Percentiles rank a stretch among this genome's conserved stretches.
These are phyloP conservation scores for Dasyprocta punctata DNA, from an alignment of 2,113 vertebrate species.

Conservation along the genomic window DNA sequence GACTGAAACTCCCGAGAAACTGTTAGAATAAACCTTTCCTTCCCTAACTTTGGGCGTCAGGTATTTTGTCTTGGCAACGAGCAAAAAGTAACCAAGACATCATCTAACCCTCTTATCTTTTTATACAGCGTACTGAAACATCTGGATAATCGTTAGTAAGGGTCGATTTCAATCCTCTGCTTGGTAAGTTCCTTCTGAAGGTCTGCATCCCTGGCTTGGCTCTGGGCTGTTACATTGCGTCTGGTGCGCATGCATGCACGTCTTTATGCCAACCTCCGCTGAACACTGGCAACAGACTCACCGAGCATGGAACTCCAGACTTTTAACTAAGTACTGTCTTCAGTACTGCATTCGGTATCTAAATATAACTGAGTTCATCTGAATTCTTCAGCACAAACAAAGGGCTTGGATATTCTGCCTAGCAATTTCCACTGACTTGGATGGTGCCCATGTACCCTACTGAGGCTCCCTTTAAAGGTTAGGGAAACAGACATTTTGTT, in stretches of 20 bases:
- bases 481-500: background rate
- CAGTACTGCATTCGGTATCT: background rate
- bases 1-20: too few species aligned
- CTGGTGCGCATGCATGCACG: rapidly evolving
- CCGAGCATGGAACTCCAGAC: background rate
- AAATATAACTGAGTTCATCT: background rate
- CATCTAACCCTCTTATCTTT: background rate
- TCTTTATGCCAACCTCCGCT: background rate
- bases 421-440: background rate
- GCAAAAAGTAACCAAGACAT: too few species aligned
- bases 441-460: background rate
- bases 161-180: background rate
- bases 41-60: too few species aligned
- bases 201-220: background rate
- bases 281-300: background rate
- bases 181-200: background rate
- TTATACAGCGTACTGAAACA: background rate
- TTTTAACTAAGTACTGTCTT: background rate
- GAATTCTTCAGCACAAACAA: background rate
- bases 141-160: background rate
- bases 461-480: background rate
- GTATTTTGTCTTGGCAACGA: too few species aligned
- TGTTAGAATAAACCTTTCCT: too few species aligned
- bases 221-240: too few species aligned
- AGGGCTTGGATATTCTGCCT: background rate